Evolutionary conservation across 2,797 vertebrate genomes (phyloP), one percentile per base, ranked within the genome.

Genomic region (Schizopygopsis pylzovi): DNA sequence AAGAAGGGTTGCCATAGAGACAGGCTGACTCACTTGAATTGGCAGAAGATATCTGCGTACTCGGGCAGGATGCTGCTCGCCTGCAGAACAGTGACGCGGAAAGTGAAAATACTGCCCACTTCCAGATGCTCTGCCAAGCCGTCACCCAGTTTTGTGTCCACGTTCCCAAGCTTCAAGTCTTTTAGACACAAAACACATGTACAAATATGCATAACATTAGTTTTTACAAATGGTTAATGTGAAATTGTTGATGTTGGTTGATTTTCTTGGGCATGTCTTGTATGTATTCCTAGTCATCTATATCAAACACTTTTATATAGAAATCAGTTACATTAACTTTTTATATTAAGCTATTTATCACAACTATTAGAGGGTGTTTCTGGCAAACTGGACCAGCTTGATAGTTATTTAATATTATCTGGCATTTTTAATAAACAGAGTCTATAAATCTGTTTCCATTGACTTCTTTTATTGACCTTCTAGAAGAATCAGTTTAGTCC

Each of bases 21-120:
- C 11, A 5, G 43, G 52, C 52, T 59, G 79, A 95, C 98, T 97
- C 95, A 99, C 98, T 99, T 99, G 96, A 99, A 99, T 85, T 99
- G 98, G 92, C 98, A 99, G 93, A 99, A 99, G 91, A 99, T 99
- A 82, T 99, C 98, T 0, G 98, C 98, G 0, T 98, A 99, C 89
- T 99, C 98, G 0, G 96, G 97, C 1, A 95, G 97, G 93, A 99
- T 93, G 59, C 97, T 96, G 0, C 93, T 96, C 91, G 98, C 98
- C 93, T 99, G 98, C 0, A 99, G 94, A 88, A 99, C 98, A 0
- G 98, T 99, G 82, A 99, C 98, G 0, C 98, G 97, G 94, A 99
- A 99, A 33, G 98, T 99, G 71, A 99, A 99, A 89, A 98, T 95
- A 4, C 95, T 98, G 76, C 98, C 98, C 90, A 99, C 94, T 90